Base-by-base conservation (phyloP, 2,797 vertebrate species). In the Lateolabrax maculatus region DNA sequence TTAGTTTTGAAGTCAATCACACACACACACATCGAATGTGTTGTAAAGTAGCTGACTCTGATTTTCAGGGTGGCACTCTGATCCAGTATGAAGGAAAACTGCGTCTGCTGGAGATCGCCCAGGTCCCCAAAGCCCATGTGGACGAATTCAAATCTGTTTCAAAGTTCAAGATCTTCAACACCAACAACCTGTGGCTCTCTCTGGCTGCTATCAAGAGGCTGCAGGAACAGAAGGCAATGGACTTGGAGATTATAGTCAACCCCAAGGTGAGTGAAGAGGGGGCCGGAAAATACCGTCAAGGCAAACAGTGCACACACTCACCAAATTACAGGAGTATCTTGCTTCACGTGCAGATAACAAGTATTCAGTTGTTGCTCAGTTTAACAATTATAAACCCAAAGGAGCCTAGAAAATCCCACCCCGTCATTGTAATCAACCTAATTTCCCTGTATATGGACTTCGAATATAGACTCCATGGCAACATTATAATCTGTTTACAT, bases 101-200 rank as follows among this genome's bases (percentile, higher is more conserved):
- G 92, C 95, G 97, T 68, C 92, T 99, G 87, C 95, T 99, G 90
- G 98, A 99, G 95, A 98, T 99, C 16, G 98, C 98, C 71, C 97
- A 98, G 91, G 98, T 99, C 71, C 98, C 98, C 43, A 98, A 97
- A 93, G 93, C 96, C 21, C 97, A 98, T 0, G 97, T 99, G n/a
- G 97, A 99, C 77, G 98, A 99, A 82, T 99, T 99, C 94, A 98
- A 98, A 90, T 99, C 98, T 0, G 97, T 98, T 75, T 96, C 97
- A 23, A 99, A 99, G 91, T 99, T 99, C 91, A 98, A 98, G 95
- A 98, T 99, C 91, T 99, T 99, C 93, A 99, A 99, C 81, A 99
- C 98, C 84, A 99, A 99, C 95, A 99, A 99, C 81, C 72, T 99
- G 87, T 99, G 98, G 98, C 96, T 99, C 82, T 98, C 97, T 43